Evolutionary conservation across 1,140 invertebrate species (phyloP).

Genomic region (Adoxophyes honmai): DNA sequence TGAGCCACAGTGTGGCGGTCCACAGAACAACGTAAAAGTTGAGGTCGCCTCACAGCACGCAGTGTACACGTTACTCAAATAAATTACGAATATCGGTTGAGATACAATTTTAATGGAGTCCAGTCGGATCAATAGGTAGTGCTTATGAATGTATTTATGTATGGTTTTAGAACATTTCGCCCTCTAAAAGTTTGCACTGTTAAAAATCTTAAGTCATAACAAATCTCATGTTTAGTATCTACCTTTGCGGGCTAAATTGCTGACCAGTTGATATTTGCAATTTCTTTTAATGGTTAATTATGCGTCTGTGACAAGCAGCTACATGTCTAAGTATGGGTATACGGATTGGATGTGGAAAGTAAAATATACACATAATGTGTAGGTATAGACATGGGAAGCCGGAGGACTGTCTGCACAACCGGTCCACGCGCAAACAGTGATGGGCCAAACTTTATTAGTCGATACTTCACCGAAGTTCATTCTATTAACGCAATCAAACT

Average conservation of each 20-base stretch:
- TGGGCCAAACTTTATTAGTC: slow-evolving; percentile 53
- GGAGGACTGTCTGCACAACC: slow-evolving; percentile 48
- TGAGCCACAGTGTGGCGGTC: neutral
- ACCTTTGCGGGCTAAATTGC: too few relatives aligned
- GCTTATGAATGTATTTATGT: neutral
- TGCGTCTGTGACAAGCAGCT: neutral
- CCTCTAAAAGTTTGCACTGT: neutral
- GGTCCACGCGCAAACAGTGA: slow-evolving; percentile 36
- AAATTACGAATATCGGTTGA: too few relatives aligned
- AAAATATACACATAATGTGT: neutral
- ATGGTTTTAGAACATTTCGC: neutral
- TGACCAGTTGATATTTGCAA: too few relatives aligned
- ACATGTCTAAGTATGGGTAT: neutral
- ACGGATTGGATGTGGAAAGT: neutral
- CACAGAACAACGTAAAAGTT: too few relatives aligned
- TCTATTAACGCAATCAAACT: too few relatives aligned
- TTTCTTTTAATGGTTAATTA: neutral
- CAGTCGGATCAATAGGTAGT: too few relatives aligned
- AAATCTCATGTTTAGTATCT: too few relatives aligned
- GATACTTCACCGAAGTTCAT: slow-evolving; percentile 27
- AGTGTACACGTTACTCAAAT: too few relatives aligned
- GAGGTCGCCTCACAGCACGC: too few relatives aligned
- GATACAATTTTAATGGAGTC: too few relatives aligned
- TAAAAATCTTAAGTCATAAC: too few relatives aligned
- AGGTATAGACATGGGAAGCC: slow-evolving; percentile 20